Conservation (phyloP, 1,140 invertebrate genomes). For the Sinonovacula constricta region DNA sequence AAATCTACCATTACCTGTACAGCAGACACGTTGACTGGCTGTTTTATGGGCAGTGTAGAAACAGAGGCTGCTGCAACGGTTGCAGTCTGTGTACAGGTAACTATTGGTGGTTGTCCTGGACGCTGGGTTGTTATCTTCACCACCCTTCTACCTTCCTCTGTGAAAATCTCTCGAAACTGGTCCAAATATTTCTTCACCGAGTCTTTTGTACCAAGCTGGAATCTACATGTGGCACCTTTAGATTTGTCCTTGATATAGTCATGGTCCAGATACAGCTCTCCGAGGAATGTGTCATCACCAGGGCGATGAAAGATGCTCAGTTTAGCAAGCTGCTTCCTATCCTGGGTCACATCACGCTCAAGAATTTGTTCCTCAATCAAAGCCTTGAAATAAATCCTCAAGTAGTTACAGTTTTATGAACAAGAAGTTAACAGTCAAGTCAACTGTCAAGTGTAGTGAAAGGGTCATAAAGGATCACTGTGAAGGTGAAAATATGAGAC, state of each 20-base stretch:
- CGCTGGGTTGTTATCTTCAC: constrained; percentile 91
- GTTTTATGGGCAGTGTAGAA: background rate
- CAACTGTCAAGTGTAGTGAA: no score
- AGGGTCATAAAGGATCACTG: no score
- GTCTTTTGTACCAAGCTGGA: no score
- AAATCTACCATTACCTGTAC: no score
- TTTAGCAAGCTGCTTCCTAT: constrained; percentile 89
- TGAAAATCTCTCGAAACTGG: constrained; percentile 96
- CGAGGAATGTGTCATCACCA: constrained; percentile 91
- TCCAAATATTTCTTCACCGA: constrained; percentile 85
- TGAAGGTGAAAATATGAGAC: no score
- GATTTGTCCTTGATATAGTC: constrained; percentile 88
- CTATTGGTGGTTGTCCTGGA: constrained; percentile 86
- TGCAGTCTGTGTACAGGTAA: constrained; percentile 85
- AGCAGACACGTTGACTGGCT: no score
- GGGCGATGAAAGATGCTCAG: constrained; percentile 91
- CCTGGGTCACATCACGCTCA: constrained; percentile 85
- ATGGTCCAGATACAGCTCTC: constrained; percentile 93
- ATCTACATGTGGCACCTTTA: constrained; percentile 91
- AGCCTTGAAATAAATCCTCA: no score
- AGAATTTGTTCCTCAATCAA: constrained; percentile 93
- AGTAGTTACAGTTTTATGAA: no score
- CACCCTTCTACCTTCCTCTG: constrained; percentile 87
- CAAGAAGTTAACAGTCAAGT: no score
- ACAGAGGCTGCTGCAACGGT: constrained; percentile 45